These are phyloP conservation scores for Morpho deidamia DNA, from an alignment of 2,888 invertebrate genomes.

Conservation along the genomic window DNA sequence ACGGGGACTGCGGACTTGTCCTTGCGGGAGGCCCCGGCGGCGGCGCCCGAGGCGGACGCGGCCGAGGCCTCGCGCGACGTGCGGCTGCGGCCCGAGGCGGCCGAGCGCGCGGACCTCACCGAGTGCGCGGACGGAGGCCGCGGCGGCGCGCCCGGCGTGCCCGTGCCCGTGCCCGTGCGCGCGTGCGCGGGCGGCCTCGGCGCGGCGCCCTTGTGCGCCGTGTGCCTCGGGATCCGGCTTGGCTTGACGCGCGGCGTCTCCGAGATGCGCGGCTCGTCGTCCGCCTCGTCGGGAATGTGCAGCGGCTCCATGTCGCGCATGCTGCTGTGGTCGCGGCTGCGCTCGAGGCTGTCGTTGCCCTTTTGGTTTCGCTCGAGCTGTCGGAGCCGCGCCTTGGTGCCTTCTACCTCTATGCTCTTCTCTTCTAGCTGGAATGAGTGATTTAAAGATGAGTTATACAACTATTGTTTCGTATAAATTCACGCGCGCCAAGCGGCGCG, in stretches of 20 bases:
- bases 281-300: conserved; percentile 42
- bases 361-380: conserved; percentile 78
- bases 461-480: too few relatives aligned
- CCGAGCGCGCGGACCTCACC: conserved; percentile 41
- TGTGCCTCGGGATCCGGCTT: conserved; percentile 55
- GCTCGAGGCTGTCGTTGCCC: conserved; percentile 36
- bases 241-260: conserved; percentile 78
- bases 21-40: conserved; percentile 50
- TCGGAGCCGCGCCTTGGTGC: conserved; percentile 87
- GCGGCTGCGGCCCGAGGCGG: conserved; percentile 49
- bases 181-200: conserved; percentile 42
- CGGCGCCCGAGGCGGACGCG: conserved; percentile 33
- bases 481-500: too few relatives aligned
- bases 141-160: conserved; percentile 36
- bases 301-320: conserved; percentile 70
- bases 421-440: conserved; percentile 83
- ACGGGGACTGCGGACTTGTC: conserved; percentile 51
- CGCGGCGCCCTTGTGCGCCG: conserved; percentile 51
- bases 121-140: conserved; percentile 50
- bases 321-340: conserved; percentile 33
- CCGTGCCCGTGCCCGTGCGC: conserved; percentile 30
- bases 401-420: conserved; percentile 89
- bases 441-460: background rate
- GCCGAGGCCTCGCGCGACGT: conserved; percentile 49
- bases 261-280: conserved; percentile 78